Base-by-base conservation (phyloP, 2,888 invertebrate species). In the Lymantria dispar region DNA sequence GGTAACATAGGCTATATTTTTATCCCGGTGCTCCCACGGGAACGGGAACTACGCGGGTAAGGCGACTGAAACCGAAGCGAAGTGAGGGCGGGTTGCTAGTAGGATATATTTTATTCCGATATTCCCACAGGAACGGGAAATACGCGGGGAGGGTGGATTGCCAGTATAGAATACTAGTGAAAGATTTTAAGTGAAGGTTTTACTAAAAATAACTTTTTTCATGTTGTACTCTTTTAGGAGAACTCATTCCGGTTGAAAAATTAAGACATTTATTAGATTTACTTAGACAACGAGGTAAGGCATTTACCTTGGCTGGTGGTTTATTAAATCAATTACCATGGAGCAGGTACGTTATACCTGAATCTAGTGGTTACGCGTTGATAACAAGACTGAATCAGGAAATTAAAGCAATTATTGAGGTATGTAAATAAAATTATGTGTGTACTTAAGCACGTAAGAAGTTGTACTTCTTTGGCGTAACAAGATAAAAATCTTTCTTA, bases 311-410 rank as follows among this genome's bases (percentile, higher is more conserved):
- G 73, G 92, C 94, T 3, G 95, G 95, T 1, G 95, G 95, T 0
- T 72, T 94, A 51, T 74, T 96, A 8, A 95, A 95, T 61, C 94
- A 94, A 62, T 83, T 94, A 71, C 95, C 96, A 0, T 93, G 94
- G 80, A 76, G 95, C 48, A 87, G 95, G 49, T 93, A 92, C 68
- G 60, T 96, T 8, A 92, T 93, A 5, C 95, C 95, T 0, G 85
- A 93, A 52, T 67, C 87, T 15, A 93, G 92, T 47, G 95, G 95
- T 0, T 96, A 94, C 74, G 86, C 87, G 0, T 78, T 92, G 9
- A 83, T 94, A 14, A 80, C 84, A 46, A 78, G 78, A 8, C 86
- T 93, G 30, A 89, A 94, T 49, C 59, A 79, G 12, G 91, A 92
- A 59, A 82, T 94, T 52, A 92, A 92, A 69, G 74, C 80, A 15